These are phyloP conservation scores for Ochropacha duplaris DNA, from an alignment of 2,888 invertebrate species.

Conservation along the genomic window DNA sequence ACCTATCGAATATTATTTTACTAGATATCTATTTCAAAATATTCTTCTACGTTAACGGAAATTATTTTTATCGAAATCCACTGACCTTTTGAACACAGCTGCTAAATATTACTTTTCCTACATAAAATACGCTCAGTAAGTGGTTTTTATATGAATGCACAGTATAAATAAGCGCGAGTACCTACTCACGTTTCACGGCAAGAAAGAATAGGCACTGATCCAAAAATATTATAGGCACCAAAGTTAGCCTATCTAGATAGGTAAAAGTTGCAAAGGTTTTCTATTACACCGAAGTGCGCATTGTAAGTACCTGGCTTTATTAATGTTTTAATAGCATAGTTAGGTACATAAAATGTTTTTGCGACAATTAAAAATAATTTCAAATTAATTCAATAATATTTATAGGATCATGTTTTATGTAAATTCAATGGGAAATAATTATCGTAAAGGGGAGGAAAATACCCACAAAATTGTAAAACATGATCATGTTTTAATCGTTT, in stretches of 20 bases:
- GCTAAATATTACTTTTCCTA: background rate
- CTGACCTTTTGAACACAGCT: background rate
- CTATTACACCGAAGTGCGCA: conserved; percentile 24
- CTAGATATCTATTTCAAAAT: background rate
- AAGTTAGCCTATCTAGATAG: conserved; percentile 20
- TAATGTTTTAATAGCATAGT: background rate
- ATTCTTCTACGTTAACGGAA: background rate
- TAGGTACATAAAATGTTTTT: conserved; percentile 1
- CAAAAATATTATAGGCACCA: conserved; percentile 30
- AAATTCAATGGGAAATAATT: background rate
- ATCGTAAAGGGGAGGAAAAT: background rate
- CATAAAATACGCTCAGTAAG: background rate
- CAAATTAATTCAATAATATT: background rate
- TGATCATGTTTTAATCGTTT: background rate
- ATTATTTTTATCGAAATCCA: background rate
- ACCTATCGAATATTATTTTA: too few species aligned
- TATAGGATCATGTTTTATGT: background rate
- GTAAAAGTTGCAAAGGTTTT: conserved; percentile 19
- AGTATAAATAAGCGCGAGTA: conserved; percentile 17
- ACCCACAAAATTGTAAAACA: background rate
- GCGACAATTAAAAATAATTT: background rate
- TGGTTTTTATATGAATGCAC: conserved; percentile 19
- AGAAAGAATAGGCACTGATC: conserved; percentile 37
- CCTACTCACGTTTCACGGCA: conserved; percentile 20
- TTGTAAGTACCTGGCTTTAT: conserved; percentile 5